Evolutionary conservation across 2,797 vertebrate species (phyloP), one percentile per base, ranked within the genome.

Genomic region (Clamator glandarius): DNA sequence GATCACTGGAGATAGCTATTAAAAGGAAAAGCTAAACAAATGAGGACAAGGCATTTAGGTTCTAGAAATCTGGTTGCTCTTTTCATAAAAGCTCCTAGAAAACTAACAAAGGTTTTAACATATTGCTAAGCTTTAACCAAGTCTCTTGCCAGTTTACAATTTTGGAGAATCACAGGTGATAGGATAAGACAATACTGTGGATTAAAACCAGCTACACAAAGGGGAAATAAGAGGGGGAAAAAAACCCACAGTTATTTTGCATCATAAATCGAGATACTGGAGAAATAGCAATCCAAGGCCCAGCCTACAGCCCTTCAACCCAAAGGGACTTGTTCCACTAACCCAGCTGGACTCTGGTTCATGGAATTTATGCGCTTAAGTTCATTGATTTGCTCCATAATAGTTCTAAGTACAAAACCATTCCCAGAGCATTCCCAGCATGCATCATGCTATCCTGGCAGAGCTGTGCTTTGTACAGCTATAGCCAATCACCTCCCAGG

Each of bases 321-420:
- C 70, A 82, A 14, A 69, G 35, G 39, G 66, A 70, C 54, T 73
- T 82, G 74, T 87, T 92, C 59, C 69, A 76, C 55, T 86, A 87
- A 94, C 73, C 87, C 33, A 28, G 31, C 35, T 31, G 48, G 62
- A 70, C 51, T 88, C 36, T 28, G 26, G 77, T 61, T 91, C 80
- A 84, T 2, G 4, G 62, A 58, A 80, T 85, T 81, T 89, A 63
- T 46, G 51, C 72, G 89, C 68, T 33, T 29, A 86, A 83, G 88
- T 89, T 92, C 74, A 76, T 31, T 26, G 80, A 94, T 82, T 92
- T 81, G 82, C 67, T 92, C 81, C 89, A 87, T 2, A 79, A 48
- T 63, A 80, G 84, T 57, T 39, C 39, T 62, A 86, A 82, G 61
- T 10, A 92, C 84, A 89, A 77, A 90, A 89, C 33, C 67, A 89